Conservation (phyloP, 2,113 vertebrate species). For the Anser cygnoides region DNA sequence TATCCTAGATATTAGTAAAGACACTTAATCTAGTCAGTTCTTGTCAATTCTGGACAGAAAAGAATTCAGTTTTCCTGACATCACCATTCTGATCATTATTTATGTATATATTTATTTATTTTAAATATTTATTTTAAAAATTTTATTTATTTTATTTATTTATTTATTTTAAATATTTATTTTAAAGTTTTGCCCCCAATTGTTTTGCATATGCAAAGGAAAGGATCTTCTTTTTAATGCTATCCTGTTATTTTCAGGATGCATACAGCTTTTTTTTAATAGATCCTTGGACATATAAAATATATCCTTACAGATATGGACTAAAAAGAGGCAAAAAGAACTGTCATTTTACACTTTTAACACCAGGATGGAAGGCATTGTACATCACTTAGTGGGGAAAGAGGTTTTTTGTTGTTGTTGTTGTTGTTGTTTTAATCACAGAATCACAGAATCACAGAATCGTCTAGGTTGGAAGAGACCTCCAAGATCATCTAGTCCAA, state of each 20-base stretch:
- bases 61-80: not conserved
- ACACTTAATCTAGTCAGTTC: not conserved
- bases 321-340: not conserved
- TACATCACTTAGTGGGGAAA: not conserved
- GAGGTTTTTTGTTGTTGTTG: not conserved
- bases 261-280: rapidly evolving
- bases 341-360: not conserved
- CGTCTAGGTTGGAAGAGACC: no score
- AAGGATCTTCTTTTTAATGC: not conserved
- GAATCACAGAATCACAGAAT: no score
- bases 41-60: not conserved
- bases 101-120: not conserved
- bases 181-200: not conserved
- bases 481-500: no score
- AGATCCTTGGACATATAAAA: not conserved
- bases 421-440: no score
- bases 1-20: not conserved
- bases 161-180: no score
- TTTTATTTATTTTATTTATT: not conserved
- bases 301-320: not conserved
- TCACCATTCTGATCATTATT: not conserved
- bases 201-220: not conserved
- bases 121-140: no score
- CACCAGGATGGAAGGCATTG: not conserved
- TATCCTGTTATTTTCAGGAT: not conserved